Conservation (phyloP, 1,140 invertebrate species). For the Pseudomyrmex pallidus region DNA sequence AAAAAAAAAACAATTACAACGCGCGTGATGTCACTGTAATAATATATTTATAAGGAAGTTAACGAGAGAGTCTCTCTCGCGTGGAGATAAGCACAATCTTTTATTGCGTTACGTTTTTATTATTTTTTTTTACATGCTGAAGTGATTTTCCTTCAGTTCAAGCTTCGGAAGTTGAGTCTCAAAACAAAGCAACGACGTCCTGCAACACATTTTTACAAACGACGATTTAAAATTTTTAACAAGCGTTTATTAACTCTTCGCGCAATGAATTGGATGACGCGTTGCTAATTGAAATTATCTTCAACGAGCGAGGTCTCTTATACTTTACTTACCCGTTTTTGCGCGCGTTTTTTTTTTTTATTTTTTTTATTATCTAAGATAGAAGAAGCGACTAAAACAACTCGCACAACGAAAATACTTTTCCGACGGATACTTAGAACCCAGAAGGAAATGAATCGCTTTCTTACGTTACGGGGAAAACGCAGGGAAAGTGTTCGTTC, state of each 20-base stretch:
- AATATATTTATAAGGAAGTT: not conserved
- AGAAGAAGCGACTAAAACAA: not conserved
- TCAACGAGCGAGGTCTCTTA: not conserved
- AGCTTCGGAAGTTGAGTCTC: not conserved
- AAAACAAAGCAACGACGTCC: slow-evolving; percentile 1
- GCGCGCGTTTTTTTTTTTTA: not conserved
- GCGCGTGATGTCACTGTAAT: no score
- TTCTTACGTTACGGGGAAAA: slow-evolving; percentile 2
- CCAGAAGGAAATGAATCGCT: not conserved
- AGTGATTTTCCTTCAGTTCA: not conserved
- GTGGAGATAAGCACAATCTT: not conserved
- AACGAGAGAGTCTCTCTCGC: not conserved
- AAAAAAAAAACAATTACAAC: no score
- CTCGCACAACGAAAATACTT: not conserved
- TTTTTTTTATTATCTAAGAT: no score
- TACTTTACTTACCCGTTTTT: slow-evolving; percentile 42
- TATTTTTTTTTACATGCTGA: slow-evolving; percentile 37
- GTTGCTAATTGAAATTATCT: not conserved
- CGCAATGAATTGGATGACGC: not conserved
- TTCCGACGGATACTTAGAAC: no score
- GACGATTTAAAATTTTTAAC: slow-evolving; percentile 8
- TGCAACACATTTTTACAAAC: slow-evolving; percentile 21
- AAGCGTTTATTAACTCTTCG: not conserved
- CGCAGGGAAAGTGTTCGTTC: slow-evolving; percentile 42
- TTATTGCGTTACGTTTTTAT: not conserved